Conservation (phyloP, 2,113 vertebrate genomes). For the Anser brachyrhynchus region DNA sequence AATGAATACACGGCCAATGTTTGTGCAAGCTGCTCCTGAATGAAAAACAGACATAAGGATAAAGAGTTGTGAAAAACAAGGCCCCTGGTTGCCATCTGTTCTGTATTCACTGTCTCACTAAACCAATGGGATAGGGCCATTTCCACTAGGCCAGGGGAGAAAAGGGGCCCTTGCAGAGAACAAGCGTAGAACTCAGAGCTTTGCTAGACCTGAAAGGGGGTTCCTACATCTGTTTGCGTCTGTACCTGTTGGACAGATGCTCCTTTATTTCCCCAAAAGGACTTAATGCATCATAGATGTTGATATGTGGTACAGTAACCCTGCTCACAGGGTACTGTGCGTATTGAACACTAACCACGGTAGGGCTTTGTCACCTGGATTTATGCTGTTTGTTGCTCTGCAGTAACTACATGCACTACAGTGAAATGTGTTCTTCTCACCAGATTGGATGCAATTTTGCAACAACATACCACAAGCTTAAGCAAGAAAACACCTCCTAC, state of each 20-base stretch:
- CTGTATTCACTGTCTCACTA: background rate
- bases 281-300: background rate
- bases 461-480: background rate
- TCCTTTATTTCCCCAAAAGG: background rate
- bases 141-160: background rate
- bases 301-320: background rate
- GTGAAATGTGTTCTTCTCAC: background rate
- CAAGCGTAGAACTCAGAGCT: background rate
- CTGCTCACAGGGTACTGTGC: background rate
- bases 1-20: background rate
- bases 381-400: background rate
- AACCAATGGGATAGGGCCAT: background rate
- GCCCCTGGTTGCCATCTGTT: background rate
- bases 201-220: background rate
- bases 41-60: background rate
- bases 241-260: background rate
- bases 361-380: background rate
- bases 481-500: background rate
- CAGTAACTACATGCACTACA: background rate
- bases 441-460: background rate
- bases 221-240: background rate
- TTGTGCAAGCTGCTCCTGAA: background rate
- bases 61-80: background rate
- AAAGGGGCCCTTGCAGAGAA: background rate
- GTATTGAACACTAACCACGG: background rate